Conservation (phyloP, 92 coral and sea anemone species). For the Ricordea florida region DNA sequence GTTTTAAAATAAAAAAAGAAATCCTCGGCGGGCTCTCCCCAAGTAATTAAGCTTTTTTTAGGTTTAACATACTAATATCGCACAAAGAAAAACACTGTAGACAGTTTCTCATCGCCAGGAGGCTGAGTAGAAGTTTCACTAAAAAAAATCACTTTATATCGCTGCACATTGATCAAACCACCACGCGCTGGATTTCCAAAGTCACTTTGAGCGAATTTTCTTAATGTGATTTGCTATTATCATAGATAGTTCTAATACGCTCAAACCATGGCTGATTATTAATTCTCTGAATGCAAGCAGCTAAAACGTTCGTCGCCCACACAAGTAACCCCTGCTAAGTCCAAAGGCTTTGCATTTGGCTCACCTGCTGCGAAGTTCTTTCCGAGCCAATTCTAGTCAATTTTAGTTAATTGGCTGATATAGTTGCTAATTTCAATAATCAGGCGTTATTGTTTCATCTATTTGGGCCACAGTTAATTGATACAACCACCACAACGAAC, state of each 20-base stretch:
- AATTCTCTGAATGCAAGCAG: slow-evolving; percentile 19
- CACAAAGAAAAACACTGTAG: not conserved
- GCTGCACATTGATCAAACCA: no score
- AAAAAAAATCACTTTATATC: no score
- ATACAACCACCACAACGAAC: slow-evolving; percentile 32
- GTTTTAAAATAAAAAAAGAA: not conserved
- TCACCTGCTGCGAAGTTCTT: slow-evolving; percentile 46
- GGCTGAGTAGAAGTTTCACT: no score
- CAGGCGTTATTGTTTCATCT: slow-evolving; percentile 44
- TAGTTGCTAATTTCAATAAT: slow-evolving; percentile 56
- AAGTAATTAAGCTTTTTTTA: not conserved
- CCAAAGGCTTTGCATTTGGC: not conserved
- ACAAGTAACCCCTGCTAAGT: not conserved
- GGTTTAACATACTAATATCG: not conserved
- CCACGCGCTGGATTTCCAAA: not conserved
- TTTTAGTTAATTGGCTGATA: slow-evolving; percentile 44
- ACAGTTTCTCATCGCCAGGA: no score
- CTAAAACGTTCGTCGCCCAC: slow-evolving; percentile 29
- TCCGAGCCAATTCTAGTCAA: slow-evolving; percentile 40
- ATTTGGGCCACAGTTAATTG: slow-evolving; percentile 43
- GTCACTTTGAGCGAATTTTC: not conserved
- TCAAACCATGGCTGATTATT: slow-evolving; percentile 4
- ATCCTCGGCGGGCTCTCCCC: not conserved
- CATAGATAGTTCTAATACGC: not conserved
- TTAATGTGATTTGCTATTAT: slow-evolving; percentile 8